Conservation (phyloP, 2,888 invertebrate species). For the Dicroscelio sp. region DNA sequence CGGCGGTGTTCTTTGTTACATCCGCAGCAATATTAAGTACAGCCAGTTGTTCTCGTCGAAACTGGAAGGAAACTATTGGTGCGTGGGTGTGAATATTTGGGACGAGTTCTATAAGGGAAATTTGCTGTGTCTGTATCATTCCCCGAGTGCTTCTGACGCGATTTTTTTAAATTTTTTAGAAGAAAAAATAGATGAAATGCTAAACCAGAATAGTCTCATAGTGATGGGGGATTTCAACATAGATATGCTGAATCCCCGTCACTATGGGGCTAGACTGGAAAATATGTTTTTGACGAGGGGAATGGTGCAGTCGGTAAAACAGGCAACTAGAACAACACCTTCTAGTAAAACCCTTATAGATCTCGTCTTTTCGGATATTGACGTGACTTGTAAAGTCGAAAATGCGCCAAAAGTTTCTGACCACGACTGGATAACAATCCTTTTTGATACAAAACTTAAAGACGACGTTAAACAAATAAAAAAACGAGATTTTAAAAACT, state of each 20-base stretch:
- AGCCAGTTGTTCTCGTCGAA: not conserved
- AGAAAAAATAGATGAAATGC: too few relatives aligned
- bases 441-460: not conserved
- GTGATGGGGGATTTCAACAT: too few relatives aligned
- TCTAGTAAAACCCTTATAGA: too few relatives aligned
- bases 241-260: not conserved
- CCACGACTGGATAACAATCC: not conserved
- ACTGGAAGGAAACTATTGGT: conserved; percentile 8
- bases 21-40: not conserved
- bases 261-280: not conserved
- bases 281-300: not conserved
- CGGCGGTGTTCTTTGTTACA: conserved; percentile 4
- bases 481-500: conserved; percentile 3
- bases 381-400: not conserved
- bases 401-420: not conserved
- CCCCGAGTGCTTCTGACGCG: not conserved
- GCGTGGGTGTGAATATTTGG: not conserved
- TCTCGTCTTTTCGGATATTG: not conserved
- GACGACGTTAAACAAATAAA: too few relatives aligned
- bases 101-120: not conserved
- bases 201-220: too few relatives aligned
- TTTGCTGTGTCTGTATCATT: conserved; percentile 10
- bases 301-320: conserved; percentile 1
- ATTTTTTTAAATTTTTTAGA: too few relatives aligned
- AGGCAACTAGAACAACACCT: not conserved